Conservation (phyloP, 2,113 vertebrate genomes). For the Sus scrofa region DNA sequence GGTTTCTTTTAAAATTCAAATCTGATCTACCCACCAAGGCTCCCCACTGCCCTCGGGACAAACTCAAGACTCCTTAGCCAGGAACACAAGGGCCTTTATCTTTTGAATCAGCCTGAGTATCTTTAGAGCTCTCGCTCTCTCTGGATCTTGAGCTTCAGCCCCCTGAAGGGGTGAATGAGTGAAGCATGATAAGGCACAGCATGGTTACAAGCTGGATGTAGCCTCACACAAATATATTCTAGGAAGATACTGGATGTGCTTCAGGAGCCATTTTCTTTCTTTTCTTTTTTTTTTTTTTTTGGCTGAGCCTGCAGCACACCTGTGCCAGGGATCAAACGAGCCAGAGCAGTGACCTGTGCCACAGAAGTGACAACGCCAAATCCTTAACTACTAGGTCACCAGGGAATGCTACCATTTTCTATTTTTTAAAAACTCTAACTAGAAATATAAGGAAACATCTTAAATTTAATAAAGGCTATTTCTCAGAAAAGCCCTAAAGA, state of each 20-base stretch:
- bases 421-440: not conserved
- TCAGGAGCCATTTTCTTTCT: not conserved
- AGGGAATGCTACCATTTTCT: no score
- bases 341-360: no score
- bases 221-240: not conserved
- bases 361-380: no score
- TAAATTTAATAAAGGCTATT: conserved; percentile 12
- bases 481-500: conserved; percentile 26
- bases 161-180: not conserved
- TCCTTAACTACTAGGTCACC: no score
- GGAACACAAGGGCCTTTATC: not conserved
- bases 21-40: not conserved
- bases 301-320: no score
- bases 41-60: not conserved
- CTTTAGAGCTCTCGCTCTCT: not conserved
- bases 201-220: not conserved
- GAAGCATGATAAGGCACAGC: not conserved
- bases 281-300: no score
- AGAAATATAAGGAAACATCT: not conserved
- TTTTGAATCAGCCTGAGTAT: not conserved
- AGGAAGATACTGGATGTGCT: not conserved
- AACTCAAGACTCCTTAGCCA: not conserved
- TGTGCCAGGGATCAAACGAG: no score
- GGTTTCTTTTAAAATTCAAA: conserved; percentile 2
- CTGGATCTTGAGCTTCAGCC: not conserved